A percentile compares a stretch with the other conserved stretches of the same genome.
phyloP scores from a whole-genome alignment of 2,888 invertebrate species.

The Tenthredo amoena region DNA sequence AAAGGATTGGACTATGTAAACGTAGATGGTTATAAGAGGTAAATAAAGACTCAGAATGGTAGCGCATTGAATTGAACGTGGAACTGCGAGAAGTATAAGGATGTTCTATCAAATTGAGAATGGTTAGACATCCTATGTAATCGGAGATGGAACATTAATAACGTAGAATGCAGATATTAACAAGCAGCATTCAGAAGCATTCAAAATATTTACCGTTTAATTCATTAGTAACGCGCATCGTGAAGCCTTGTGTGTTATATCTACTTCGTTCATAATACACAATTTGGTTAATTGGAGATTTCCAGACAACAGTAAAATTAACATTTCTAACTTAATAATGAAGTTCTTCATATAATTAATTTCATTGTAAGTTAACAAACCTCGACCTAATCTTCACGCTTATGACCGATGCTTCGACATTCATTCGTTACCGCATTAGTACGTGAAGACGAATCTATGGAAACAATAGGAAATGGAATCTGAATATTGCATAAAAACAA shows the following conservation, averaged over 20 bases:
- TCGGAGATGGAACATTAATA: constrained; percentile 10
- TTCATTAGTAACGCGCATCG: neutral
- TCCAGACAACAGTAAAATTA: neutral
- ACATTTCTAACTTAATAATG: neutral
- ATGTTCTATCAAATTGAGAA: neutral
- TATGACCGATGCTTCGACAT: neutral
- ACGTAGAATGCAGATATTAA: constrained; percentile 17
- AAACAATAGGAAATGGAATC: neutral
- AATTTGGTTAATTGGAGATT: neutral
- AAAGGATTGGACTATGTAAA: neutral
- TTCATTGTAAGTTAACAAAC: neutral
- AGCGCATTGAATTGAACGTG: neutral
- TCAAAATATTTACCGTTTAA: constrained; percentile 3
- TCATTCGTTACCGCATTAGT: neutral
- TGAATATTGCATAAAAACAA: neutral
- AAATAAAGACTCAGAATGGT: neutral
- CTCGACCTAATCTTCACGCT: neutral
- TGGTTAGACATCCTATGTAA: neutral
- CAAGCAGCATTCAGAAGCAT: neutral
- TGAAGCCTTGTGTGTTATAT: neutral
- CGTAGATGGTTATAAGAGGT: neutral
- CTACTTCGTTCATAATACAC: neutral
- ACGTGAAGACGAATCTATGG: neutral
- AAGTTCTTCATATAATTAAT: neutral
- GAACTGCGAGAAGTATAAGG: neutral